Evolutionary conservation across 2,113 vertebrate genomes (phyloP).

Genomic region (Ardeotis arabs): DNA sequence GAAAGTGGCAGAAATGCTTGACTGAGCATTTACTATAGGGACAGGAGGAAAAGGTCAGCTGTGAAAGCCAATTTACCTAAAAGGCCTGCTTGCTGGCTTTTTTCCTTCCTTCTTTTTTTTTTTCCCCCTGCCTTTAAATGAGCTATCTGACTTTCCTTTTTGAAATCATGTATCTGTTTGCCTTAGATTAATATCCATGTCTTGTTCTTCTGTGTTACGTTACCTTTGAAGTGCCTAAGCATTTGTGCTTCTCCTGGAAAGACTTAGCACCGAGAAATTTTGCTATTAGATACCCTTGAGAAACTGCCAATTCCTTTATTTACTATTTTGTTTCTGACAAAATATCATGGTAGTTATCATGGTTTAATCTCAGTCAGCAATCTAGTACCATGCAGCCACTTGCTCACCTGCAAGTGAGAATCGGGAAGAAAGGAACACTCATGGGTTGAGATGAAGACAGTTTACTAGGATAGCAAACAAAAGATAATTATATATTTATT

Average conservation of each 20-base stretch:
- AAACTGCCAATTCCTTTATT: not conserved
- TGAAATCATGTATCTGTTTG: not conserved
- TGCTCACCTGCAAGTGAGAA: no score
- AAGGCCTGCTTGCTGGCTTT: not conserved
- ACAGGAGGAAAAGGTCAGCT: not conserved
- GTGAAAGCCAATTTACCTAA: not conserved
- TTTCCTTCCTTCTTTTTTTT: not conserved
- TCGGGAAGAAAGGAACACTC: no score
- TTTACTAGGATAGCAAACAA: no score
- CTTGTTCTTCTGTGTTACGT: not conserved
- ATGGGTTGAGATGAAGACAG: no score
- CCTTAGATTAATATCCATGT: not conserved
- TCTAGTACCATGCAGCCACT: no score
- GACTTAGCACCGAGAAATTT: not conserved
- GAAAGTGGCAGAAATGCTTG: not conserved
- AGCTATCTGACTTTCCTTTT: not conserved
- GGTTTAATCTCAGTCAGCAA: no score
- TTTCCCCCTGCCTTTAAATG: not conserved
- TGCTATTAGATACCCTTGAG: not conserved
- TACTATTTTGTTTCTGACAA: slow-evolving; percentile 2
- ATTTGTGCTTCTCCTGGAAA: not conserved
- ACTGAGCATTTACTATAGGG: not conserved
- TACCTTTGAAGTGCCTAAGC: not conserved
- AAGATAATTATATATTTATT: no score
- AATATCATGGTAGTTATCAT: not conserved